phyloP scores from a whole-genome alignment of 2,797 vertebrate species.

The Hypotaenidia okinawae region DNA sequence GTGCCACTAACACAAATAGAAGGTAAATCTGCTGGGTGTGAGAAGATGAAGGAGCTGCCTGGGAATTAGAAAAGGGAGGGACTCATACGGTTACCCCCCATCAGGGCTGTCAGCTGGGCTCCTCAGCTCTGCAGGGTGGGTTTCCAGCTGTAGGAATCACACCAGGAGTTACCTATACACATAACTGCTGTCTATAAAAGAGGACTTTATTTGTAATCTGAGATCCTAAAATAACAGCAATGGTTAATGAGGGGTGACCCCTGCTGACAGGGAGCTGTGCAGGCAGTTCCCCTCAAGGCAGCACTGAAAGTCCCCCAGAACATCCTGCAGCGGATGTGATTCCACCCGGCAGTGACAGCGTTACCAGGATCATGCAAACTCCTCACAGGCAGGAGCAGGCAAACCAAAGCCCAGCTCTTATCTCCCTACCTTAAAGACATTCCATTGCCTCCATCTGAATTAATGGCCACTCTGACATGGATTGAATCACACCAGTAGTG shows the following conservation, averaged over 20 bases:
- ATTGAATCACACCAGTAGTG: not conserved
- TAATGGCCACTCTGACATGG: not conserved
- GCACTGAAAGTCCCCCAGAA: not conserved
- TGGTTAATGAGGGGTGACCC: too few species aligned
- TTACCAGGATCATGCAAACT: not conserved
- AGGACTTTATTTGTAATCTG: not conserved
- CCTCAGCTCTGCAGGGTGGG: not conserved
- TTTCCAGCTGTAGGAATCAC: too few species aligned
- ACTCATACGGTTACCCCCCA: rapidly evolving
- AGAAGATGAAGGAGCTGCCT: not conserved
- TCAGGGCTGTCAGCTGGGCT: not conserved
- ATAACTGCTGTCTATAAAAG: rapidly evolving
- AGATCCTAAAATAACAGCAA: not conserved
- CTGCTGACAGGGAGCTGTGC: too few species aligned
- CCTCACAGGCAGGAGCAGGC: not conserved
- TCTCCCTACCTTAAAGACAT: not conserved
- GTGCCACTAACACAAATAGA: not conserved
- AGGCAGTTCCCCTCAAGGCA: not conserved
- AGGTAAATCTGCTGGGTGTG: not conserved
- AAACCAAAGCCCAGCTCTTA: not conserved
- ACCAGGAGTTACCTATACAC: not conserved
- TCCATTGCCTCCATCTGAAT: not conserved
- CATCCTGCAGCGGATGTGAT: not conserved
- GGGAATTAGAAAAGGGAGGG: not conserved
- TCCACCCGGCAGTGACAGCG: not conserved